These are phyloP conservation scores for Plectrocnemia conspersa DNA, from an alignment of 1,140 invertebrate species.

Conservation along the genomic window DNA sequence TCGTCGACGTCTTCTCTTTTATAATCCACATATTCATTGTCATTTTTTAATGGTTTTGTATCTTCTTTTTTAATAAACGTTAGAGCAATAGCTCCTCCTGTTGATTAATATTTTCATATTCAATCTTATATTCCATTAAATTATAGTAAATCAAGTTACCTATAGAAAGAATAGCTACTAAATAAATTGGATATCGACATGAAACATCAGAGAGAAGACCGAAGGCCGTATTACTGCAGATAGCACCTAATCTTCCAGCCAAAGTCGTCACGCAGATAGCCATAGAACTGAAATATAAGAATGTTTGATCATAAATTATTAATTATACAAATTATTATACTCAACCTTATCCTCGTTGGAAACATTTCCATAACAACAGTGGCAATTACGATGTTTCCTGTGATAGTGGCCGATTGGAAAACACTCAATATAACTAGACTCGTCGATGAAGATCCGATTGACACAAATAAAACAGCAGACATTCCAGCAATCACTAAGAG, in stretches of 20 bases:
- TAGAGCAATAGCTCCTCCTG: conserved; percentile 10
- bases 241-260: conserved; percentile 52
- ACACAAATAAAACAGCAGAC: conserved; percentile 49
- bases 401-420: conserved; percentile 54
- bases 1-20: background rate
- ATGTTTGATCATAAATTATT: conserved; percentile 4
- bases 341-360: conserved; percentile 48
- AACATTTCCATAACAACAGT: conserved; percentile 55
- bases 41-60: background rate
- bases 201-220: conserved; percentile 51
- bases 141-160: conserved; percentile 38
- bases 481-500: conserved; percentile 50
- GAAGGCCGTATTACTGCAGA: conserved; percentile 53
- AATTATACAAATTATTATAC: conserved; percentile 1
- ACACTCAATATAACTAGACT: conserved; percentile 52
- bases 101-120: background rate
- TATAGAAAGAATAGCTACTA: conserved; percentile 45
- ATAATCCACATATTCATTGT: background rate
- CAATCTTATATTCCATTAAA: too few species aligned
- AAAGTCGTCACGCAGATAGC: conserved; percentile 51
- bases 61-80: conserved; percentile 1
- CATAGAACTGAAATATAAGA: conserved; percentile 41
- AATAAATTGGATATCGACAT: conserved; percentile 51
- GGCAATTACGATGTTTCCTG: conserved; percentile 54
- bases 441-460: conserved; percentile 46